Evolutionary conservation across 1,140 invertebrate genomes (phyloP).

Genomic region (Drosophila azteca): DNA sequence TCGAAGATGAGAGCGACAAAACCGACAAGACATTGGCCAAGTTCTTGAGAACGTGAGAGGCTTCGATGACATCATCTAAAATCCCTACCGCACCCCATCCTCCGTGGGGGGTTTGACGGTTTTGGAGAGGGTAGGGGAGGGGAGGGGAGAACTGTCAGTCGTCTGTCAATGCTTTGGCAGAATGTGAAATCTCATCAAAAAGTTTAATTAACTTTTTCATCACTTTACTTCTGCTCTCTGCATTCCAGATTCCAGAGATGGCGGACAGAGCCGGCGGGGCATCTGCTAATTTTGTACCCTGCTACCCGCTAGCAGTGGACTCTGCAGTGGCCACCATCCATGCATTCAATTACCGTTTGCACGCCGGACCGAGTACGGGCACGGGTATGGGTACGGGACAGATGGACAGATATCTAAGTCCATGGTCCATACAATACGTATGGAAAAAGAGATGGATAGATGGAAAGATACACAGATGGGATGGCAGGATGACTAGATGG

Average conservation of each 20-base stretch:
- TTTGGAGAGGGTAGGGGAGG: too few relatives aligned
- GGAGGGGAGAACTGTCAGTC: constrained; percentile 8
- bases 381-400: too few relatives aligned
- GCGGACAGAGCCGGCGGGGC: neutral
- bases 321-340: constrained; percentile 11
- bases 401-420: neutral
- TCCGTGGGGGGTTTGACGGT: too few relatives aligned
- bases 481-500: constrained; percentile 9
- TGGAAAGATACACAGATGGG: constrained; percentile 18
- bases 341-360: constrained; percentile 69
- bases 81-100: too few relatives aligned
- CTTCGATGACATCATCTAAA: too few relatives aligned
- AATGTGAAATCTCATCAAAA: constrained; percentile 80
- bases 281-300: constrained; percentile 47
- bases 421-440: constrained; percentile 11
- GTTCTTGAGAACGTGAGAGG: constrained; percentile 16
- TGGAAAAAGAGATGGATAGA: constrained; percentile 2
- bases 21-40: constrained; percentile 41
- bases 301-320: neutral
- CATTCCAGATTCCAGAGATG: constrained; percentile 30
- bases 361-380: neutral
- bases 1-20: constrained; percentile 18
- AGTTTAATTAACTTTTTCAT: constrained; percentile 82
- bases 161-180: constrained; percentile 60
- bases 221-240: constrained; percentile 76